Evolutionary conservation across 2,113 vertebrate genomes (phyloP), one percentile per base, ranked within the genome.

Genomic region (Sinocyclocheilus maitianheensis): DNA sequence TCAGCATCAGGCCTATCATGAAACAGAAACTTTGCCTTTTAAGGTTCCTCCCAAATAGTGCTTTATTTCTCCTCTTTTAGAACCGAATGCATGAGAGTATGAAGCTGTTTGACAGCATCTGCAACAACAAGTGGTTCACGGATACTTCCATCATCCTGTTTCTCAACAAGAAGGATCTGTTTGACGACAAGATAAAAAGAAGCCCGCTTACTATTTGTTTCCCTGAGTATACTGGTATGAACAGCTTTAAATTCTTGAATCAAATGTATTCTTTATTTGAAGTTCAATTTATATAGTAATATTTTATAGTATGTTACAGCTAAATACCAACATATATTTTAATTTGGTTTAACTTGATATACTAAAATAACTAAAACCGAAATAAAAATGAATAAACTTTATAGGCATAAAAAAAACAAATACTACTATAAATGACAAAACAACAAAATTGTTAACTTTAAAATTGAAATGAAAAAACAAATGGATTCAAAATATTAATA

Each of bases 11-110:
- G 51, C 4, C 11, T 53, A 5, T 16, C 13, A 18, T 16, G 48
- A 37, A 53, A 55, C 69, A 60, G 26, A 77, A 37, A 30, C n/a
- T 77, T 53, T 26, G 46, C 74, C 5, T 65, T 53, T 26, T 46
- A 26, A 63, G 3, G 24, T 13, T 48, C 4, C 2, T 5, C 16
- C 63, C 65, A 79, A 2, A 16, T 7, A 5, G 2, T 37, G 30
- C 37, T 16, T 62, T 0, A 4, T 63, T 14, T n/a, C 11, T 85
- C 0, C 71, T 34, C 58, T 16, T 81, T 0, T 89, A 99, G 98
- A 99, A 99, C 91, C 97, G 98, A 60, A 99, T 99, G 98, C 98
- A 99, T 3, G 98, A 99, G 92, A 99, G 98, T 93, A 99, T 99
- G 98, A 99, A 99, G 92, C 93, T 99, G 80, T 99, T 99, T 2